Base-by-base conservation (phyloP, 2,797 vertebrate species). In the Paramormyrops hopkinsi region DNA sequence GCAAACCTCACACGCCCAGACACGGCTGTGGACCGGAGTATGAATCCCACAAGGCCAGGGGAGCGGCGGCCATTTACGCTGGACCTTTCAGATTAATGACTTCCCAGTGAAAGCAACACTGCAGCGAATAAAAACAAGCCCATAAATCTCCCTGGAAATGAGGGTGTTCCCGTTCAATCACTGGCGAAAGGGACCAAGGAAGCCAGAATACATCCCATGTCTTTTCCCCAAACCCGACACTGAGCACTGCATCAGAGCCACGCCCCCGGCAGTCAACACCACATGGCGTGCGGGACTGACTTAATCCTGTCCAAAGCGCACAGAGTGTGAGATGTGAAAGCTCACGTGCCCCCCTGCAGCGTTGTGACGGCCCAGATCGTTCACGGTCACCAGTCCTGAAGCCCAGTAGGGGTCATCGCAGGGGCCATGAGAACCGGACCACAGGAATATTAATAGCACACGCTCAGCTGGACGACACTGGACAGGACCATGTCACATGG, bases 361-460 rank as follows among this genome's bases (percentile, higher is more conserved):
- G 89, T 25, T 19, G 73, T 25, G 85, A 62, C 91, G 90, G 87
- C 86, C 53, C 79, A 37, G 79, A 44, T 48, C 88, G 8, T 91
- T 89, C 14, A 89, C 79, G 44, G 82, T 90, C 54, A 88, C 92
- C 90, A 92, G 91, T 89, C 91, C 29, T 17, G 25, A 25, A 41
- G 84, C 41, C 84, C 59, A 22, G 89, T 85, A 90, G 44, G 50
- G 84, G 84, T 86, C 48, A 89, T 56, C 65, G 50, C 48, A 91
- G 92, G 92, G 92, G 94, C 94, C 95, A 95, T 96, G 96, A 95
- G 96, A 97, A 96, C 93, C 92, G 91, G 91, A 37, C 92, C 93
- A 90, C 22, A 65, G 41, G 89, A 92, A 92, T 96, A 96, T 96
- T 96, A 95, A 95, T 96, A 96, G 93, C 50, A 11, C 50, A 46